Percentiles rank a stretch among this genome's conserved stretches.
phyloP scores from a whole-genome alignment of 1,140 invertebrate genomes.

The Fopius arisanus region DNA sequence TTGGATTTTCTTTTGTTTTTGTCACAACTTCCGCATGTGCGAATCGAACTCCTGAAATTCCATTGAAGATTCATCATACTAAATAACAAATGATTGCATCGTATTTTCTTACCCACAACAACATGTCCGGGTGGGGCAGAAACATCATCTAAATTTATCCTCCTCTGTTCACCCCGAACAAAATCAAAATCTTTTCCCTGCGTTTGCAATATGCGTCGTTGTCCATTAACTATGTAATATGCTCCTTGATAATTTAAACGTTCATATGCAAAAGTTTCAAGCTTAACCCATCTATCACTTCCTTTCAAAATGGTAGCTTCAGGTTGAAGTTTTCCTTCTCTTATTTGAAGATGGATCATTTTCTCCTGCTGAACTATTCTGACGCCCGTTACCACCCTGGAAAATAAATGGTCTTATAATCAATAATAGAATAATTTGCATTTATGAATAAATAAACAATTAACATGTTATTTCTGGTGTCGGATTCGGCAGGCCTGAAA shows the following conservation, averaged over 20 bases:
- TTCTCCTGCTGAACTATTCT: neutral
- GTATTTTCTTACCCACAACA: neutral
- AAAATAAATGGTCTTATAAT: neutral
- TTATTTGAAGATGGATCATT: neutral
- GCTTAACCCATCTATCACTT: neutral
- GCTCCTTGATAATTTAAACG: neutral
- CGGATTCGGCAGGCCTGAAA: neutral
- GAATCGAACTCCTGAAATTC: neutral
- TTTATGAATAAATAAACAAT: neutral
- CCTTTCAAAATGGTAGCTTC: neutral
- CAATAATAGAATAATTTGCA: neutral
- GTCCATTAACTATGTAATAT: neutral
- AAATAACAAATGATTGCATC: too few species aligned
- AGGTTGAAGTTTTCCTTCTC: neutral
- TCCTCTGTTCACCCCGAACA: neutral
- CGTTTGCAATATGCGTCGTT: neutral
- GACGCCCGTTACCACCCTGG: conserved; percentile 8
- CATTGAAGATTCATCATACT: neutral
- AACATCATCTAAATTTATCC: neutral
- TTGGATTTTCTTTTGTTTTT: neutral
- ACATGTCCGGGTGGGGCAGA: neutral
- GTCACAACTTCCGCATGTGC: neutral
- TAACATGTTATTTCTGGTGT: neutral
- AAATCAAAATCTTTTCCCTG: neutral
- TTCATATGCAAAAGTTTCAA: neutral